Base-by-base conservation (phyloP, 1,140 invertebrate species). In the Platorchestia sp. region DNA sequence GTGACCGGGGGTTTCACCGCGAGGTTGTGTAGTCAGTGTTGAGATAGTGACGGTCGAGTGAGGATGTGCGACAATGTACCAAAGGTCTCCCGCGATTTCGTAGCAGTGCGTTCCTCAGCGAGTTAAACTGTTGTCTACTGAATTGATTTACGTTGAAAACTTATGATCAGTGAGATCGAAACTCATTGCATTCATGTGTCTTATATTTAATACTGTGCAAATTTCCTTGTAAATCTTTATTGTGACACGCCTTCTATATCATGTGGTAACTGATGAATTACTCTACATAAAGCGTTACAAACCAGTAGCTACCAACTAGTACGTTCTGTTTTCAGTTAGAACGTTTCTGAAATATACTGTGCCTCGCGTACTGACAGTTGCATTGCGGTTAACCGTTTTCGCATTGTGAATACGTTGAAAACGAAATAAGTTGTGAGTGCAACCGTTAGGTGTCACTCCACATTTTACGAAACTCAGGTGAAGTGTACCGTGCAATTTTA, bases 1-100 rank as follows among this genome's bases (percentile, higher is more conserved):
- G 91, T 93, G 45, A 93, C 91, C 91, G 91, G 91, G 87, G 91
- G 91, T 93, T 45, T 93, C 91, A 44, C 10, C 45, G 41, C 19
- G 91, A 45, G 45, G 44, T 93, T 93, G 91, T 90, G 87, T 90
- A 27, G 86, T 36, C 91, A 93, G 91, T 93, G 91, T 93, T 93
- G 91, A 93, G 91, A 93, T 19, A 93, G 91, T 47, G 44, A 45
- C 44, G 91, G 91, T 93, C 45, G 36, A 93, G 91, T 93, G 91
- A 45, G 91, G 91, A 19, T 93, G 45, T 93, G 91, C 91, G 91
- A 93, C 91, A 47, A 27, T 45, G 91, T 45, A 45, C 43, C 91
- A 45, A 19, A n/a, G 91, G 40, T 45, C 91, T 93, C 91, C 91
- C 45, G 91, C 44, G 91, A 93, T 47, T 19, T 93, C 91, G 91